phyloP scores from a whole-genome alignment of 2,113 vertebrate species.

The Mormyrus lacerda region DNA sequence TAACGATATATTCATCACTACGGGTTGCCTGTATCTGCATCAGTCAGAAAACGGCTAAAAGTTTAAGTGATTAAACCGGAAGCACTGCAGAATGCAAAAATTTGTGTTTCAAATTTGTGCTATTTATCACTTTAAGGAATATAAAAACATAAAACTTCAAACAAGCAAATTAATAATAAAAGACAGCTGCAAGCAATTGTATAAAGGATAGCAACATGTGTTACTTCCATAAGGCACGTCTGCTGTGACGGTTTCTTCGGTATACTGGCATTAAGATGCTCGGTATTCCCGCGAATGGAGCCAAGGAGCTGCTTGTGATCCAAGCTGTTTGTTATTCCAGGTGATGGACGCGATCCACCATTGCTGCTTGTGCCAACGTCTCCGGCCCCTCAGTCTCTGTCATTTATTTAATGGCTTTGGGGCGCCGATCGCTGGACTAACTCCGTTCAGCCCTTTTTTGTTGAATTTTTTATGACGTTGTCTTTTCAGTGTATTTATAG shows the following conservation, averaged over 20 bases:
- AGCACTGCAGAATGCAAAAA: neutral
- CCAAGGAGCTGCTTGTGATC: neutral
- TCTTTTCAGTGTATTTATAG: conserved; percentile 63
- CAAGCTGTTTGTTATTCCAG: conserved; percentile 12
- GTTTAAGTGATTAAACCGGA: neutral
- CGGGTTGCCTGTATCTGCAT: neutral
- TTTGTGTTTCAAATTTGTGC: neutral
- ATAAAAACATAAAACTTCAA: neutral
- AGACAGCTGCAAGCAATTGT: neutral
- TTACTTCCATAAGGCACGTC: neutral
- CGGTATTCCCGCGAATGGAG: neutral
- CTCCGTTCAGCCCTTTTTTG: conserved; percentile 48
- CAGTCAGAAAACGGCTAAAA: neutral
- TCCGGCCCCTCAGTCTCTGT: conserved; percentile 7
- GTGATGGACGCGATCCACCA: conserved; percentile 5
- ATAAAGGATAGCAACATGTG: neutral
- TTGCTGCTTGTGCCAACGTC: neutral
- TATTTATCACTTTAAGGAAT: neutral
- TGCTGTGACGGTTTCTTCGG: neutral
- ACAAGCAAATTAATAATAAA: neutral
- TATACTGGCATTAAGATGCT: neutral
- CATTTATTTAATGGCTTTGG: conserved; percentile 34
- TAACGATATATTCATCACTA: neutral
- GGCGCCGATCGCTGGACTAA: conserved; percentile 31
- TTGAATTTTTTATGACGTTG: conserved; percentile 22